Evolutionary conservation across 2,797 vertebrate species (phyloP), one percentile per base, ranked within the genome.

Genomic region (Schizothorax lantsangensis): DNA sequence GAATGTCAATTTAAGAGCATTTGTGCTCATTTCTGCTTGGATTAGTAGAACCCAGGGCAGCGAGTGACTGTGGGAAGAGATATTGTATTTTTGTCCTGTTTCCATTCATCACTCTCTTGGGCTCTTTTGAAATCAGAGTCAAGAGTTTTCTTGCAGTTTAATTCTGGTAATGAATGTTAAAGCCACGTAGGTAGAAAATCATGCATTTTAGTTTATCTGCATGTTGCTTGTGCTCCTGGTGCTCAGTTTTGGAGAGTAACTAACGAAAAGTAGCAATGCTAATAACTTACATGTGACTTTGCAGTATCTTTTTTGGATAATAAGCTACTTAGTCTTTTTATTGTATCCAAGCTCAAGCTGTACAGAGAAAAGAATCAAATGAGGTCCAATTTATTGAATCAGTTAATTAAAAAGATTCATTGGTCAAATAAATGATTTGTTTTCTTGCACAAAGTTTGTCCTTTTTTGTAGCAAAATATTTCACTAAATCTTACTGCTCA

Each of bases 1-100:
- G 71, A 84, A 74, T 84, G 78, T 49, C 81, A 84, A 79, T 84
- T 68, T 75, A 26, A 84, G 74, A 87, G 43, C 69, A 54, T 86
- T 83, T 86, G 83, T 85, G 59, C 59, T 45, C 38, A 38, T 88
- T 79, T 79, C 73, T 71, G 72, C 66, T 83, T 64, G 74, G 64
- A 88, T 78, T 74, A 83, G 59, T 73, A 49, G 40, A 75, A 66
- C 75, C 75, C 62, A 52, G 83, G 73, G 83, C 83, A 78, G 73
- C 59, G 73, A 52, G 83, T 68, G 74, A 84, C 83, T 78, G 74
- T 21, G 9, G 33, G 83, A 84, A 78, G 47, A 84, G 59, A 84
- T 84, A 84, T 69, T 84, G 62, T 68, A 81, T 47, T 47, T 81
- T 81, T 81, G 83, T 78, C 83, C 83, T 52, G 73, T 57, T 77